Conservation (phyloP, 2,113 vertebrate species). For the Zapornia atra region DNA sequence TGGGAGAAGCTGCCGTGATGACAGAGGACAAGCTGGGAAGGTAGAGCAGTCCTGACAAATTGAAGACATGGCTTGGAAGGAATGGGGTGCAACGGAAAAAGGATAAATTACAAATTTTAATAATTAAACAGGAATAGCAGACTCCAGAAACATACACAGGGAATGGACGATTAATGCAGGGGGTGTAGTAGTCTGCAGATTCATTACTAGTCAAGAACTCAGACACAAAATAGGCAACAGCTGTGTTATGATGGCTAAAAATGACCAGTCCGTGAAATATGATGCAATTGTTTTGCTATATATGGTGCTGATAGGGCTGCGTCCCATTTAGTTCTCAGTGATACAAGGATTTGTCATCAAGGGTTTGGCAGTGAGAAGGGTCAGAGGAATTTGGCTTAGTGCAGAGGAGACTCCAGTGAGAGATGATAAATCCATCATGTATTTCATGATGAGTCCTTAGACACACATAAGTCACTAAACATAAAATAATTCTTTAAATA, state of each 20-base stretch:
- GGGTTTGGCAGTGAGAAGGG: not conserved
- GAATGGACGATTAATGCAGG: not conserved
- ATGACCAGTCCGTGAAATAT: not conserved
- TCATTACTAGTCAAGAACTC: not conserved
- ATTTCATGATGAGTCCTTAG: not conserved
- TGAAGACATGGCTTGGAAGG: conserved; percentile 9
- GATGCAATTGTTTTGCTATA: conserved; percentile 11
- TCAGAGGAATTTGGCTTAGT: not conserved
- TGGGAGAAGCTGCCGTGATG: conserved; percentile 4
- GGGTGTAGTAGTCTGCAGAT: not conserved
- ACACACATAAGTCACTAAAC: not conserved
- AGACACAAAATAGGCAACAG: not conserved
- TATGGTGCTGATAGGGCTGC: not conserved
- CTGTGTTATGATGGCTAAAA: conserved; percentile 15
- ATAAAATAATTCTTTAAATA: not conserved
- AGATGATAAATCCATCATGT: not conserved
- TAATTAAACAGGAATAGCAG: not conserved
- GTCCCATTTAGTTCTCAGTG: not conserved
- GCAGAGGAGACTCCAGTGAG: not conserved
- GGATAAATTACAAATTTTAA: not conserved
- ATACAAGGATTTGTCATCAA: not conserved
- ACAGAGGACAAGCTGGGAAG: conserved; percentile 21
- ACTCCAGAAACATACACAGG: not conserved
- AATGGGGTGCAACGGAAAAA: not conserved
- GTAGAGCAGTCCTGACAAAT: not conserved